Base-by-base conservation (phyloP, 1,140 invertebrate genomes). In the Charaxes varanes region DNA sequence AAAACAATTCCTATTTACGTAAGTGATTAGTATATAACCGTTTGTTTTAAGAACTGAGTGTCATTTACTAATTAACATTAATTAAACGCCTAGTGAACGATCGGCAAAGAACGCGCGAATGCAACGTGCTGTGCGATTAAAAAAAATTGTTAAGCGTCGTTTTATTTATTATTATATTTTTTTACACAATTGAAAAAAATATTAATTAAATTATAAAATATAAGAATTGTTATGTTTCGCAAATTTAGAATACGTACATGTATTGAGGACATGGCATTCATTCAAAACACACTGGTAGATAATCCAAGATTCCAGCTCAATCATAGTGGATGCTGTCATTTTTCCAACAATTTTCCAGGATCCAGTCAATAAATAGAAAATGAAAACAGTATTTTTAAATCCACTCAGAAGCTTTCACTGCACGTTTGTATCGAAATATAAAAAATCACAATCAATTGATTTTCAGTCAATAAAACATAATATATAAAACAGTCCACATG, bases 221-320 rank as follows among this genome's bases (percentile, higher is more conserved):
- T 14, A 17, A 32, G 18, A 17, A 32, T 14, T 32, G 1, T 3
- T 15, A 13, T 22, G 15, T 3, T 23, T 23, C 5, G 10, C 22
- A 41, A 34, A 26, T 17, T 31, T 10, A 30, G 34, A 41, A 42
- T 81, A 87, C 87, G 82, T 80, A 88, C 87, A 88, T 53, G 86
- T 85, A 38, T 83, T 87, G 62, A 73, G 77, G 8, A 87, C 77
- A 71, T 86, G 87, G 66, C 87, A 88, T 68, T 88, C 87, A 44
- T 86, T 87, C 35, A 86, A 76, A 36, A 88, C 86, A 72, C 85
- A 88, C 53, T 88, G 87, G 62, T 88, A 88, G 59, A 88, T 87
- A 46, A 88, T 73, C 87, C 87, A 88, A 57, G 86, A 86, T 58
- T 88, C 87, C 53, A 88, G 53, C 60, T 88, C 87, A 38, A 87